Evolutionary conservation across 2,113 vertebrate genomes (phyloP).

Genomic region (Dicentrarchus labrax): DNA sequence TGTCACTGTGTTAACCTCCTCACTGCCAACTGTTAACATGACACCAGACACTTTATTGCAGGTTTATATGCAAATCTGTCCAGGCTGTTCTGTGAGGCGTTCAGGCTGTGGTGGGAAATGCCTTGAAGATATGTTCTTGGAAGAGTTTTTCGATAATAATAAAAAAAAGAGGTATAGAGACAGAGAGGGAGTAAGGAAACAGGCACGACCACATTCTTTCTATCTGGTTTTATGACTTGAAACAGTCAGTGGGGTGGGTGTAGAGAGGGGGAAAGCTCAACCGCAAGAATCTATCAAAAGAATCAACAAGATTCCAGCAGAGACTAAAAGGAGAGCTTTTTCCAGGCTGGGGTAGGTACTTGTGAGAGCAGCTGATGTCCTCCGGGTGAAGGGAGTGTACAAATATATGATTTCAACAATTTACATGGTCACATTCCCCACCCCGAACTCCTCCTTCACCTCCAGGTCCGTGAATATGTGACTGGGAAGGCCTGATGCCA

Average conservation of each 20-base stretch:
- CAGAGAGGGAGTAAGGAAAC: conserved; percentile 10
- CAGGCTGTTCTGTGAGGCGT: neutral
- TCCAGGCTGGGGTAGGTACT: neutral
- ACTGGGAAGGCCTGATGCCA: conserved; percentile 48
- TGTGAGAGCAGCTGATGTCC: conserved; percentile 2
- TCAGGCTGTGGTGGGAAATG: neutral
- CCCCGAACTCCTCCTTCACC: neutral
- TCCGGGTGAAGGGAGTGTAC: conserved; percentile 19
- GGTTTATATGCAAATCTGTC: neutral
- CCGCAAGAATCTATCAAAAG: conserved; percentile 30
- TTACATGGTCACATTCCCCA: neutral
- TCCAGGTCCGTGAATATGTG: conserved; percentile 5
- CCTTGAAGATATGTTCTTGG: neutral
- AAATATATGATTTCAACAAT: conserved; percentile 1
- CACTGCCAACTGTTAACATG: neutral
- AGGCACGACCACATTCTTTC: conserved; percentile 56
- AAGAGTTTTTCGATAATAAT: neutral
- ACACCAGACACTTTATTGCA: neutral
- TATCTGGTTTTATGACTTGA: conserved; percentile 45
- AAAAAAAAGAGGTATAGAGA: neutral
- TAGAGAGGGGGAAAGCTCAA: conserved; percentile 1
- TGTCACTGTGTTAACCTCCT: conserved; percentile 31
- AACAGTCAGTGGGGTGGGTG: conserved; percentile 27
- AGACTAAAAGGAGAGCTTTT: neutral
- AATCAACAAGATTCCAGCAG: neutral